These are phyloP conservation scores for Caenorhabditis sp. DNA, from an alignment of 2,888 invertebrate genomes.

Conservation along the genomic window DNA sequence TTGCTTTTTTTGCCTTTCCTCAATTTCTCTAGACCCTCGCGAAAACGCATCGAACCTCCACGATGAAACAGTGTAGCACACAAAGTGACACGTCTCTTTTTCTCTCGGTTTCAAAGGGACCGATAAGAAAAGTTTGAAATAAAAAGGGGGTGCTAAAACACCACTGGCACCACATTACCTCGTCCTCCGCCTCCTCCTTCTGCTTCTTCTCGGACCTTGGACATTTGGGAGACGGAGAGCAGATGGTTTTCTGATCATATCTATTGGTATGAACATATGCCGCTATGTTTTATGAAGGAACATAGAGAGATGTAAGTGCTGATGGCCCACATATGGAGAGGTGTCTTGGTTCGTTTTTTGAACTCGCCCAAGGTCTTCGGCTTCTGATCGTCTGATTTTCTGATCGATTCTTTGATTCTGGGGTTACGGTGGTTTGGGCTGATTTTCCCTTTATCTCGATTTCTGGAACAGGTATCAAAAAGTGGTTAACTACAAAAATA, in stretches of 20 bases:
- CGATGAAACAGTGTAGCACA: slow-evolving; percentile 12
- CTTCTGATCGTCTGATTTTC: too few species aligned
- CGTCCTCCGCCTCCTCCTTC: too few species aligned
- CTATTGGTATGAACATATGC: not conserved
- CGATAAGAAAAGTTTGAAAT: slow-evolving; percentile 26
- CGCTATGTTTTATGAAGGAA: not conserved
- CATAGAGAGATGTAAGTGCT: not conserved
- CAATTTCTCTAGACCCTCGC: slow-evolving; percentile 50
- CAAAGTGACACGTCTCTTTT: not conserved
- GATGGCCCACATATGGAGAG: too few species aligned
- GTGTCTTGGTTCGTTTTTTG: too few species aligned
- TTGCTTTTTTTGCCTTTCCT: slow-evolving; percentile 10
- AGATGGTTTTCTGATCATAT: not conserved
- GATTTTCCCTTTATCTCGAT: too few species aligned
- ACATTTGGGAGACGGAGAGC: not conserved
- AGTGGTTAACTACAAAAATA: too few species aligned
- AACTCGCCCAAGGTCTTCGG: too few species aligned
- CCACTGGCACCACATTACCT: slow-evolving; percentile 15
- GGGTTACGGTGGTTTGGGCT: too few species aligned
- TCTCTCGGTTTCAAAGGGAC: slow-evolving; percentile 1
- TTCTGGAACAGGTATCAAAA: too few species aligned
- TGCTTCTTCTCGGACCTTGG: not conserved
- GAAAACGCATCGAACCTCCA: slow-evolving; percentile 32
- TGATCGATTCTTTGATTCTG: too few species aligned
- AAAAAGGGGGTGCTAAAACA: slow-evolving; percentile 23